A percentile compares a stretch with the other conserved stretches of the same genome.
These are phyloP conservation scores for Prunella fulvescens DNA, from an alignment of 2,113 vertebrate species.

Conservation along the genomic window DNA sequence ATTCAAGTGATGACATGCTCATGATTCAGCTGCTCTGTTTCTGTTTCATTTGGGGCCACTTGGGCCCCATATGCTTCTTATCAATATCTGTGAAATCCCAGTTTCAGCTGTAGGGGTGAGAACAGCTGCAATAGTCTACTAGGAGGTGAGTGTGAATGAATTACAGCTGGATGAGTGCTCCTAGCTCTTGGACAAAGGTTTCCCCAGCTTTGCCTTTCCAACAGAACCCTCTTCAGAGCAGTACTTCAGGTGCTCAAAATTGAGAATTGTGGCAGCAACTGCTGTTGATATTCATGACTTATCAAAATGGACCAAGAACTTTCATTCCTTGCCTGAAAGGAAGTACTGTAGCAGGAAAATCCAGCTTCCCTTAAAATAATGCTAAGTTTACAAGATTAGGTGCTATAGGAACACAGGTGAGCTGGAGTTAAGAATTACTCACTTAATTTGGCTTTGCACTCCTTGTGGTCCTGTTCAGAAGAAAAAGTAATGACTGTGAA, in stretches of 20 bases:
- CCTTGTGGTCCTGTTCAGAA: background rate
- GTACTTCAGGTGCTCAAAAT: background rate
- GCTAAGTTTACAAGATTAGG: background rate
- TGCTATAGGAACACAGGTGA: fast-evolving
- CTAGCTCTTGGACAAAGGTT: background rate
- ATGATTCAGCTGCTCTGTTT: background rate
- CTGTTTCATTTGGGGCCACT: background rate
- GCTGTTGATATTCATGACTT: background rate
- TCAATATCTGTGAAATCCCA: background rate
- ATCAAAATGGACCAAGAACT: background rate
- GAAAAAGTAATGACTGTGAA: background rate
- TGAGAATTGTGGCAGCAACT: background rate
- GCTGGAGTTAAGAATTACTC: background rate
- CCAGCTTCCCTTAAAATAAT: background rate
- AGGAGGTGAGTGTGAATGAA: background rate
- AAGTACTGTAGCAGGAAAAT: background rate
- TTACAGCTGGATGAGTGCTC: background rate
- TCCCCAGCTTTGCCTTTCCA: background rate
- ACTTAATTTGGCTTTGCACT: background rate
- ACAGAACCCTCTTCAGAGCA: background rate
- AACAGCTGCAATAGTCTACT: background rate
- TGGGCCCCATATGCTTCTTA: background rate
- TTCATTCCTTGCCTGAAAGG: background rate
- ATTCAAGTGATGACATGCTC: background rate
- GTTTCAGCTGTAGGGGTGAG: background rate